Conservation (phyloP, 2,797 vertebrate species). For the Heterohyrax brucei region DNA sequence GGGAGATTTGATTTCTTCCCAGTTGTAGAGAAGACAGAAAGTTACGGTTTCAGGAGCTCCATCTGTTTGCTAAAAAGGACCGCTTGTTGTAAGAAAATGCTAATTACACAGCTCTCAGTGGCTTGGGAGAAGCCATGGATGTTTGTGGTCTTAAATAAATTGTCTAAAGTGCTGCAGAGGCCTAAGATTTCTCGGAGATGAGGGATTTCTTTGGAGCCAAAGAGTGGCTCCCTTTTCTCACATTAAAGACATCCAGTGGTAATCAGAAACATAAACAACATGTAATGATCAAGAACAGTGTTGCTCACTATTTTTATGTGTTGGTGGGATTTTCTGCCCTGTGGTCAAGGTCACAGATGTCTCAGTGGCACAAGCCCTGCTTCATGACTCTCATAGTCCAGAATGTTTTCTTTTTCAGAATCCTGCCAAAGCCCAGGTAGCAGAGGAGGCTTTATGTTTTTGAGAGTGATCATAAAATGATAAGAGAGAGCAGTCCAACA, state of each 20-base stretch:
- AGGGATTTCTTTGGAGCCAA: neutral
- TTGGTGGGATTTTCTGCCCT: neutral
- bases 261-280: neutral
- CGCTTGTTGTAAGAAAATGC: neutral
- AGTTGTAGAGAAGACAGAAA: neutral
- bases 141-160: neutral
- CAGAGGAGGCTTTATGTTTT: neutral
- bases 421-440: neutral
- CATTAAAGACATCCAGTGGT: neutral
- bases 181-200: neutral
- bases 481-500: neutral
- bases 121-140: neutral
- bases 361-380: neutral
- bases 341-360: neutral
- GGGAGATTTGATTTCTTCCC: neutral
- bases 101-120: neutral
- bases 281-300: fast-evolving
- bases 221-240: neutral
- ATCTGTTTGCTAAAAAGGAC: neutral
- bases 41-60: neutral
- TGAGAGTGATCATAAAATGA: neutral
- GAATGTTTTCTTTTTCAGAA: neutral
- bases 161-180: fast-evolving
- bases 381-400: neutral
- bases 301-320: fast-evolving